Conservation (phyloP, 2,888 invertebrate species). For the Zeuzera pyrina region DNA sequence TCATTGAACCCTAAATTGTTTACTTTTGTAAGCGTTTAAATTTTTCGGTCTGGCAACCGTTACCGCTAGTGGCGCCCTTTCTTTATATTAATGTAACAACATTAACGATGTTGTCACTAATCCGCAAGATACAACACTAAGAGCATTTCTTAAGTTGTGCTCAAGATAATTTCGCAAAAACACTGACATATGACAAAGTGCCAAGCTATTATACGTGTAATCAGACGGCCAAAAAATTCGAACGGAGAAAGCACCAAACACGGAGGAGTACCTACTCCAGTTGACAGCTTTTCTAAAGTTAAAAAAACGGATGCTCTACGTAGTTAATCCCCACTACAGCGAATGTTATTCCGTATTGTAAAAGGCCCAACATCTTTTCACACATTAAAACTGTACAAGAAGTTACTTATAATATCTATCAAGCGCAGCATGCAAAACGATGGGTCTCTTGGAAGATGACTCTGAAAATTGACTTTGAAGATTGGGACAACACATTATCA, state of each 20-base stretch:
- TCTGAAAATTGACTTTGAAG: too few relatives aligned
- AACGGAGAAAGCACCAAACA: conserved; percentile 15
- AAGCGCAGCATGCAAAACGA: conserved; percentile 16
- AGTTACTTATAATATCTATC: conserved; percentile 10
- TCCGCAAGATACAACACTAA: conserved; percentile 17
- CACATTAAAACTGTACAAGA: conserved; percentile 8
- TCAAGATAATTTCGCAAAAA: conserved; percentile 17
- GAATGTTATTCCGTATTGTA: conserved; percentile 13
- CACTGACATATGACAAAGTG: conserved; percentile 13
- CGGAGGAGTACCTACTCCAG: conserved; percentile 13
- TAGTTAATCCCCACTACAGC: conserved; percentile 8
- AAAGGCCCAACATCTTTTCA: conserved; percentile 18
- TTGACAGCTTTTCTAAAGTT: conserved; percentile 15
- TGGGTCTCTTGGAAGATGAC: conserved; percentile 22
- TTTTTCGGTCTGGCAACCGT: too few relatives aligned
- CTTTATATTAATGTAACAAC: too few relatives aligned
- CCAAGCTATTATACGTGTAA: conserved; percentile 12
- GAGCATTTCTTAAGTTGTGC: conserved; percentile 13
- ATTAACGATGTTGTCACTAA: too few relatives aligned
- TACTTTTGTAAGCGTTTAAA: too few relatives aligned
- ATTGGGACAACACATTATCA: conserved; percentile 20
- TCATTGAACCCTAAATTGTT: too few relatives aligned
- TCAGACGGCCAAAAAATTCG: conserved; percentile 13
- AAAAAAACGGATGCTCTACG: conserved; percentile 17
- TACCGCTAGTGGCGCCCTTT: too few relatives aligned